Evolutionary conservation across 2,888 invertebrate species (phyloP).

Genomic region (Epistrophe grossulariae): DNA sequence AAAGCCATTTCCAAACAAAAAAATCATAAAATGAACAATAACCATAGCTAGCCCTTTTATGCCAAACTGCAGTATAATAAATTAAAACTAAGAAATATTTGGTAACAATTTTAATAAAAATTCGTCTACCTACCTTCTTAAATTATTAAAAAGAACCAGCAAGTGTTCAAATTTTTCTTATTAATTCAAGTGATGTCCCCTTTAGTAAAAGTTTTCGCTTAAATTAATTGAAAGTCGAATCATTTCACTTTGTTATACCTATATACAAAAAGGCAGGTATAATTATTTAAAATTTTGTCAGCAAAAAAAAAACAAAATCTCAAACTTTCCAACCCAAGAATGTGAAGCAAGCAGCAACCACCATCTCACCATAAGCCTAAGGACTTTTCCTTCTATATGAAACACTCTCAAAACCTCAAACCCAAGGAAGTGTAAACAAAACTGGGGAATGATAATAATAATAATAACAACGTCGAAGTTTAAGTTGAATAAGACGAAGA

Average conservation of each 20-base stretch:
- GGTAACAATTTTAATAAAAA: constrained; percentile 31
- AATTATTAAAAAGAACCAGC: constrained; percentile 40
- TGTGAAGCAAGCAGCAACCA: constrained; percentile 2
- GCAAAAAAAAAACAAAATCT: not conserved
- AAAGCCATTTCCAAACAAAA: no score
- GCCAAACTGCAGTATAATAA: not conserved
- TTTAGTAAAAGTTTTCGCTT: constrained; percentile 13
- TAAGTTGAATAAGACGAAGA: constrained; percentile 2
- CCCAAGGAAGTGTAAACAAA: constrained; percentile 56
- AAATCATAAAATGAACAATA: no score
- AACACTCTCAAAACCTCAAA: constrained; percentile 68
- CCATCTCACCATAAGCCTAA: not conserved
- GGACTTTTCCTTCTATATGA: constrained; percentile 15
- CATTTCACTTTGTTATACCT: constrained; percentile 4
- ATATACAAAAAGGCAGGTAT: not conserved
- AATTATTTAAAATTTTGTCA: not conserved
- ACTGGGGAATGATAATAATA: not conserved
- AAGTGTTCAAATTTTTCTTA: not conserved
- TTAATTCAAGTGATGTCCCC: constrained; percentile 53
- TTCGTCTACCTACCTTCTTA: not conserved
- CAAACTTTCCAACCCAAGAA: constrained; percentile 9
- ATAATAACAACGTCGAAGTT: not conserved
- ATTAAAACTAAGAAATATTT: not conserved
- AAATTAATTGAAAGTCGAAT: constrained; percentile 58
- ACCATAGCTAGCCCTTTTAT: not conserved